A percentile compares a stretch with the other conserved stretches of the same genome.
Evolutionary conservation across 2,797 vertebrate genomes (phyloP).

Genomic region (Miichthys miiuy): DNA sequence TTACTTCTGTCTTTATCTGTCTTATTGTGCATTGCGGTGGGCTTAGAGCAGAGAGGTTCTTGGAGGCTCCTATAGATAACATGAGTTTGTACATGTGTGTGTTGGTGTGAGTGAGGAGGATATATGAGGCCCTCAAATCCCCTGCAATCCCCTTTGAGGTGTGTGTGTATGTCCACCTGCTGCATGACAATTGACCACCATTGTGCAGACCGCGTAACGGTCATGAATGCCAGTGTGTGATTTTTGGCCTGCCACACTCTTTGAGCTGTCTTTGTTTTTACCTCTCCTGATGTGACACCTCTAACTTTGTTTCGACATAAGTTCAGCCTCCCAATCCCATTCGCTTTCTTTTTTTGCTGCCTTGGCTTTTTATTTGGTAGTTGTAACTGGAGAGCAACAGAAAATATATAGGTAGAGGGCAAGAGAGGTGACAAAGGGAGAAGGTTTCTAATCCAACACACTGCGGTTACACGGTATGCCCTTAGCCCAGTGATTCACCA

Average conservation of each 20-base stretch:
- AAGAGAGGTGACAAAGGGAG: background rate
- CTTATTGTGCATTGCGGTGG: constrained; percentile 46
- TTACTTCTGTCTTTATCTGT: constrained; percentile 39
- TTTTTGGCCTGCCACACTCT: constrained; percentile 10
- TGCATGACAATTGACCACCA: constrained; percentile 72
- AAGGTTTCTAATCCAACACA: background rate
- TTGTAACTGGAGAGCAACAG: constrained; percentile 11
- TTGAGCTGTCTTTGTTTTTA: constrained; percentile 26
- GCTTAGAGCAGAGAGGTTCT: constrained; percentile 49
- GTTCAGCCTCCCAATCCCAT: background rate
- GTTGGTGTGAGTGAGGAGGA: constrained; percentile 39
- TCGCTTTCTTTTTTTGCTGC: background rate
- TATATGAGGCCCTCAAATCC: constrained; percentile 74
- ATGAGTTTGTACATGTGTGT: constrained; percentile 38
- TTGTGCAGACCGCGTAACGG: constrained; percentile 34
- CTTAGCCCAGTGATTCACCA: background rate
- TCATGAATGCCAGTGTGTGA: constrained; percentile 47
- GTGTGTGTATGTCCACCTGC: constrained; percentile 69
- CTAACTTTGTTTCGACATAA: constrained; percentile 2
- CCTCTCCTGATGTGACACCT: constrained; percentile 8
- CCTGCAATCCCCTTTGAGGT: constrained; percentile 74
- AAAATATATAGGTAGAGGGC: background rate
- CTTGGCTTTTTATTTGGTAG: background rate
- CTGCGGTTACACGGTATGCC: background rate
- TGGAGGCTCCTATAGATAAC: constrained; percentile 54